These are phyloP conservation scores for Drosophila tanythrix DNA, from an alignment of 2,888 invertebrate genomes.

Conservation along the genomic window DNA sequence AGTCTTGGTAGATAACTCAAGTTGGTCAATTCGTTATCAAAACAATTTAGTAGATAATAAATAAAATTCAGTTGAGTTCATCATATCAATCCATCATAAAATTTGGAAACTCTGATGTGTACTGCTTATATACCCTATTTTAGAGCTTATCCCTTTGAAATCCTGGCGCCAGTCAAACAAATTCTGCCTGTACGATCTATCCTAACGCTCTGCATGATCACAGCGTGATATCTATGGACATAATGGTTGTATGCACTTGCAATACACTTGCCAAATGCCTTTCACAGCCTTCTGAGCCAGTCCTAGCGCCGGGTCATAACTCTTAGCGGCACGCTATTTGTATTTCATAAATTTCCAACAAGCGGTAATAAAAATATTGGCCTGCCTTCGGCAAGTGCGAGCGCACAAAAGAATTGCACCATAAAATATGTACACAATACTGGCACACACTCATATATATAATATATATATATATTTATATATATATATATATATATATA, in stretches of 20 bases:
- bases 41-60: background rate
- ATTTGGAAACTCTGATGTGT: background rate
- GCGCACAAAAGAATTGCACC: constrained; percentile 79
- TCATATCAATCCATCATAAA: background rate
- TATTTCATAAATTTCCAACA: constrained; percentile 66
- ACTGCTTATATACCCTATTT: constrained; percentile 38
- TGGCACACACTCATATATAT: background rate
- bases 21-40: background rate
- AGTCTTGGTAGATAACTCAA: background rate
- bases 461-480: constrained; percentile 20
- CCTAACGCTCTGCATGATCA: constrained; percentile 51
- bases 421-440: constrained; percentile 55
- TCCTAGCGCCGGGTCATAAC: constrained; percentile 79
- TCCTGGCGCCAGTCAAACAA: constrained; percentile 54
- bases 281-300: constrained; percentile 66
- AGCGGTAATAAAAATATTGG: constrained; percentile 79
- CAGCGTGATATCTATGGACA: constrained; percentile 39
- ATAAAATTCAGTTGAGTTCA: background rate
- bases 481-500: background rate
- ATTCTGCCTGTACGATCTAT: constrained; percentile 6
- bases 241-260: constrained; percentile 9
- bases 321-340: constrained; percentile 71
- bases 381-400: constrained; percentile 69
- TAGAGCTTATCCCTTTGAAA: constrained; percentile 56
- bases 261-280: constrained; percentile 67